phyloP scores from a whole-genome alignment of 2,797 vertebrate species.

The Macropus fuliginosus region DNA sequence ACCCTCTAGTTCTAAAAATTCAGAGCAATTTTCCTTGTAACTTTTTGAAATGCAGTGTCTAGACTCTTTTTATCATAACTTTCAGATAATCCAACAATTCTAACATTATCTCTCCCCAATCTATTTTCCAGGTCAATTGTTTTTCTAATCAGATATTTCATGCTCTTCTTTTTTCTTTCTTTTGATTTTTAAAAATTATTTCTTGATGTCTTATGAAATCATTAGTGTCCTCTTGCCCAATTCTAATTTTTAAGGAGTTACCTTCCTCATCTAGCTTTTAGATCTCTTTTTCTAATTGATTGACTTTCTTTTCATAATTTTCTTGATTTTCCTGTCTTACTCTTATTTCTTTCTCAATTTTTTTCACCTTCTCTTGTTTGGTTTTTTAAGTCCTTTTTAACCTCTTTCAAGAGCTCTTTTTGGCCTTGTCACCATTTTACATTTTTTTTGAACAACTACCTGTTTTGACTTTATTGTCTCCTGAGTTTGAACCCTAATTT shows the following conservation, averaged over 20 bases:
- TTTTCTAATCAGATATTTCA: background rate
- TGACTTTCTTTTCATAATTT: background rate
- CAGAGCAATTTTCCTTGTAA: background rate
- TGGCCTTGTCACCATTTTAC: background rate
- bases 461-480: background rate
- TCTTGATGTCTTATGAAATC: background rate
- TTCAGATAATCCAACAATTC: background rate
- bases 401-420: background rate
- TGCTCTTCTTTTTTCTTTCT: background rate
- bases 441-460: background rate
- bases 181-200: background rate
- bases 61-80: background rate
- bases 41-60: background rate
- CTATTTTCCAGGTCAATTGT: background rate
- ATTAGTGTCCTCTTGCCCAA: background rate
- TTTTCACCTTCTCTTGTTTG: background rate
- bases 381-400: background rate
- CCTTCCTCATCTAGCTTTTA: background rate
- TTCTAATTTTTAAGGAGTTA: background rate
- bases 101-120: background rate
- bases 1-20: background rate
- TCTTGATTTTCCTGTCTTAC: background rate
- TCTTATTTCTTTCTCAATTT: background rate
- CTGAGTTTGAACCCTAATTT: background rate
- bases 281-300: background rate